Percentiles rank a stretch among this genome's conserved stretches.
Conservation (phyloP, 2,888 invertebrate species). For the Latrodectus elegans region DNA sequence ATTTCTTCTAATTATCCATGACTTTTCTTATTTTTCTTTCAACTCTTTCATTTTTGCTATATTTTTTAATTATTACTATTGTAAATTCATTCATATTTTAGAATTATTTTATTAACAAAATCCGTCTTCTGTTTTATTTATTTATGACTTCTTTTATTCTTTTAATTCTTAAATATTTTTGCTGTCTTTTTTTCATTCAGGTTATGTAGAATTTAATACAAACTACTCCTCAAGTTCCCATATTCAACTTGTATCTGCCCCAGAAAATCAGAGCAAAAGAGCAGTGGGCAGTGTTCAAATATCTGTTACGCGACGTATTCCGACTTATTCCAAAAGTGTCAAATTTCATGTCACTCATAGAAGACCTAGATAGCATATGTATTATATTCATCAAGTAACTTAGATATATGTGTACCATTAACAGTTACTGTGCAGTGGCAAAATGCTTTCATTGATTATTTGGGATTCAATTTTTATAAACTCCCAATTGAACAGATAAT, state of each 20-base stretch:
- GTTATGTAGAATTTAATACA: slow-evolving; percentile 49
- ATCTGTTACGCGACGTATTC: slow-evolving; percentile 53
- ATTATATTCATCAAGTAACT: too few species aligned
- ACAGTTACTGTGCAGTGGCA: not conserved
- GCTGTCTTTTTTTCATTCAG: slow-evolving; percentile 36
- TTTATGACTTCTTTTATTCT: not conserved
- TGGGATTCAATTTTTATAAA: not conserved
- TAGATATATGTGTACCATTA: too few species aligned
- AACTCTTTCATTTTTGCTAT: too few species aligned
- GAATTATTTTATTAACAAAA: too few species aligned
- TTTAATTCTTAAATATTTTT: slow-evolving; percentile 1
- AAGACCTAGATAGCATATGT: slow-evolving; percentile 51
- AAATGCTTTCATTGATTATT: not conserved
- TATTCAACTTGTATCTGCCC: slow-evolving; percentile 39
- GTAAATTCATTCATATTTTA: too few species aligned
- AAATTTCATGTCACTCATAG: slow-evolving; percentile 58
- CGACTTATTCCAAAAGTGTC: slow-evolving; percentile 51
- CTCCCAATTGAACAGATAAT: not conserved
- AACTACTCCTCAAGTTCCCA: slow-evolving; percentile 40
- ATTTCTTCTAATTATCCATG: too few species aligned
- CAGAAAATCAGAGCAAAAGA: slow-evolving; percentile 44
- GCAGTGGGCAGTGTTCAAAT: slow-evolving; percentile 65
- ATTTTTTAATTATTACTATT: too few species aligned
- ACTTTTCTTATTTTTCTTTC: too few species aligned
- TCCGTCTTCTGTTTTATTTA: too few species aligned